Conservation (phyloP, 2,113 vertebrate genomes). For the Rhinoderma darwinii region DNA sequence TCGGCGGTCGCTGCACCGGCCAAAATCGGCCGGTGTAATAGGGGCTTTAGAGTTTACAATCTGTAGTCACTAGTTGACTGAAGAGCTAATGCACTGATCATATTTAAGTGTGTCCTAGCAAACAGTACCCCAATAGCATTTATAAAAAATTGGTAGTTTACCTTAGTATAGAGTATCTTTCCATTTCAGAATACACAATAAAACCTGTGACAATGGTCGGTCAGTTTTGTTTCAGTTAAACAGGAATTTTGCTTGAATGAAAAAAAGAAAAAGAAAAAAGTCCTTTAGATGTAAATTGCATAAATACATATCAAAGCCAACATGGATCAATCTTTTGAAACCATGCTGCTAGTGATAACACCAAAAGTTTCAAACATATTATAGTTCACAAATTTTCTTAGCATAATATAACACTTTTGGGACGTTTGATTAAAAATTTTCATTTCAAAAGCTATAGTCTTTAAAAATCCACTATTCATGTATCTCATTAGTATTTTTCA, state of each 20-base stretch:
- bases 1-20: no score
- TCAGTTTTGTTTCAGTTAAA: background rate
- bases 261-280: background rate
- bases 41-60: no score
- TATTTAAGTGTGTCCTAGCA: no score
- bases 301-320: background rate
- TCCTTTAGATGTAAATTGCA: background rate
- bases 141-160: no score
- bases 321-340: background rate
- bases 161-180: background rate
- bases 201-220: background rate
- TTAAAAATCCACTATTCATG: slow-evolving; percentile 58
- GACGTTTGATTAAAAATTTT: slow-evolving; percentile 52
- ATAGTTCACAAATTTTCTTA: slow-evolving; percentile 25
- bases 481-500: slow-evolving; percentile 64
- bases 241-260: background rate
- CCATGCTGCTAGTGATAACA: slow-evolving; percentile 12
- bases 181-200: background rate
- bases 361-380: slow-evolving; percentile 27
- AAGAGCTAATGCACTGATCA: no score
- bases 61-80: no score
- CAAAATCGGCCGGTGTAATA: no score
- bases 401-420: slow-evolving; percentile 24
- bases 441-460: slow-evolving; percentile 54
- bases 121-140: no score